Evolutionary conservation across 2,888 invertebrate genomes (phyloP).

Genomic region (Caenorhabditis sp.): DNA sequence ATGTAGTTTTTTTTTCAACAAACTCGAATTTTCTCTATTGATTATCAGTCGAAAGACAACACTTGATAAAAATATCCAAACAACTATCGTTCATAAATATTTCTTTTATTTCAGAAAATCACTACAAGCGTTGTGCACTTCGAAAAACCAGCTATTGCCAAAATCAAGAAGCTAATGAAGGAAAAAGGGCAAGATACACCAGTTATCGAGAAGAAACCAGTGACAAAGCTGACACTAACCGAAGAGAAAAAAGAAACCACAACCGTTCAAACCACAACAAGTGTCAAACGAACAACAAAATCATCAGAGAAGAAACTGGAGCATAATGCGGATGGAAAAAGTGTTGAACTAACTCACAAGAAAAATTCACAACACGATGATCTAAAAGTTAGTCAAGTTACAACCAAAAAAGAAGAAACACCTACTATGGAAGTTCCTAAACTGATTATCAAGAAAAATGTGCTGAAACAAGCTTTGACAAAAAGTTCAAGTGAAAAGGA

Average conservation of each 20-base stretch:
- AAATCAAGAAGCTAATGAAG: conserved; percentile 24
- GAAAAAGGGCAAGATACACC: conserved; percentile 8
- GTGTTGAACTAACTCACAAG: conserved; percentile 40
- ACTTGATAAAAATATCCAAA: no score
- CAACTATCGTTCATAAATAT: no score
- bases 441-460: conserved; percentile 44
- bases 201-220: conserved; percentile 23
- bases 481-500: conserved; percentile 45
- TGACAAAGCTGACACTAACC: conserved; percentile 34
- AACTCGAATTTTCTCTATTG: no score
- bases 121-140: conserved; percentile 23
- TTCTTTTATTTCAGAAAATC: conserved; percentile 30
- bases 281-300: conserved; percentile 30
- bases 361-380: conserved; percentile 43
- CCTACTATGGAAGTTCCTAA: conserved; percentile 30
- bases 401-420: conserved; percentile 48
- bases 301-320: conserved; percentile 41
- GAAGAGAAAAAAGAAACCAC: conserved; percentile 48
- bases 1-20: no score
- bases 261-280: conserved; percentile 50
- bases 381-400: conserved; percentile 45
- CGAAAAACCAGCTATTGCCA: conserved; percentile 10
- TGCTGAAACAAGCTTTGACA: conserved; percentile 40
- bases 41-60: no score
- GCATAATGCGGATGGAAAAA: conserved; percentile 43